A percentile compares a stretch with the other conserved stretches of the same genome.
Evolutionary conservation across 2,113 vertebrate species (phyloP).

Genomic region (Mustelus asterias): DNA sequence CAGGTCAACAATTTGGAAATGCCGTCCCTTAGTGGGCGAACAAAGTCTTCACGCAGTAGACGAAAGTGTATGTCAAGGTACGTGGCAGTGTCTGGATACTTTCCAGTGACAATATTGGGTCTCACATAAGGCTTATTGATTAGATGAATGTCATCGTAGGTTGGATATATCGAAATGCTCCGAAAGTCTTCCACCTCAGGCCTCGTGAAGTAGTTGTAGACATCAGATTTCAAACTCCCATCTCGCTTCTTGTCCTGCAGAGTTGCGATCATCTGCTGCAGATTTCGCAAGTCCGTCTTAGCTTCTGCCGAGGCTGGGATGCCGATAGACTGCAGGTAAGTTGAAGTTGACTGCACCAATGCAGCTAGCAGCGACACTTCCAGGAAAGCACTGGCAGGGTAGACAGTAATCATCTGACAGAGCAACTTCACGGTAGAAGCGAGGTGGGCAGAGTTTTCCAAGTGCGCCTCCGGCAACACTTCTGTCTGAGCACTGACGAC

Average conservation of each 20-base stretch:
- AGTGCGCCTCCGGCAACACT: not conserved
- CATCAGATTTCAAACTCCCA: not conserved
- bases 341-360: not conserved
- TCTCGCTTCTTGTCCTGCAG: constrained; percentile 3
- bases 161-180: constrained; percentile 45
- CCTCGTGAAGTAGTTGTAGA: not conserved
- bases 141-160: constrained; percentile 43
- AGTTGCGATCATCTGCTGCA: not conserved
- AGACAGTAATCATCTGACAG: constrained; percentile 9
- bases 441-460: not conserved
- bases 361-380: not conserved
- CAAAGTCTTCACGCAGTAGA: constrained; percentile 46
- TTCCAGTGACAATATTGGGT: constrained; percentile 43
- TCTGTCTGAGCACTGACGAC: not conserved
- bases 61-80: constrained; percentile 51
- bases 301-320: not conserved
- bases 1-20: constrained; percentile 42
- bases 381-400: not conserved
- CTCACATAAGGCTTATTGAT: constrained; percentile 40
- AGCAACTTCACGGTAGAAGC: not conserved
- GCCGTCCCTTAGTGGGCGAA: constrained; percentile 47
- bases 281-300: not conserved
- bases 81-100: constrained; percentile 38
- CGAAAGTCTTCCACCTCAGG: constrained; percentile 38
- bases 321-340: not conserved